Conservation (phyloP, 2,797 vertebrate species). For the Neostethus bicornis region DNA sequence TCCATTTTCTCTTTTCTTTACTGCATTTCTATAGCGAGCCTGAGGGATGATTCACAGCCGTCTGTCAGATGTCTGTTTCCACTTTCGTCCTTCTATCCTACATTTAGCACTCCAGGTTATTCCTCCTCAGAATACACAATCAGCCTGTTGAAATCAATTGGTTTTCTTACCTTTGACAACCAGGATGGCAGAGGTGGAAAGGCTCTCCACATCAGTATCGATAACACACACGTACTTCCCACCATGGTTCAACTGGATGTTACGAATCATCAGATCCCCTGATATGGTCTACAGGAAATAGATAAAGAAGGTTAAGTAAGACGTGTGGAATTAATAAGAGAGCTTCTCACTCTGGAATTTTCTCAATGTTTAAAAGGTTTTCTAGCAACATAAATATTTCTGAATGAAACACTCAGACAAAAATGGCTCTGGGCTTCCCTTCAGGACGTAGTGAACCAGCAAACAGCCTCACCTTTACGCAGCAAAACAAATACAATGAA, state of each 20-base stretch:
- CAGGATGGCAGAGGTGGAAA: constrained; percentile 89
- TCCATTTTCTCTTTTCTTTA: constrained; percentile 11
- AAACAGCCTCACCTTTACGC: background rate
- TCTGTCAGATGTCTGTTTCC: constrained; percentile 19
- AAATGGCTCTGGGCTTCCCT: constrained; percentile 67
- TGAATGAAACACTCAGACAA: constrained; percentile 63
- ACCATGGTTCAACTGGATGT: constrained; percentile 92
- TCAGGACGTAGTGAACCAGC: too few relatives aligned
- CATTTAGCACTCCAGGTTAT: background rate
- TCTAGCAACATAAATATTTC: constrained; percentile 41
- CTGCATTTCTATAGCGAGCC: constrained; percentile 21
- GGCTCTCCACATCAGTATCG: constrained; percentile 90
- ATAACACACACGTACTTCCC: constrained; percentile 92
- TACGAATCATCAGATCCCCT: constrained; percentile 94
- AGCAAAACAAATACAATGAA: background rate
- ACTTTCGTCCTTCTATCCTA: constrained; percentile 9
- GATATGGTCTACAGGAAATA: constrained; percentile 81
- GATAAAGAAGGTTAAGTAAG: constrained; percentile 24
- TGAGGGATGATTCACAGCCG: constrained; percentile 11
- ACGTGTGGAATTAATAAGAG: constrained; percentile 26
- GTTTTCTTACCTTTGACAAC: constrained; percentile 89
- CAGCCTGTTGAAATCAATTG: constrained; percentile 20
- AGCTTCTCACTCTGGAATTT: constrained; percentile 27
- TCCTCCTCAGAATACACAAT: background rate
- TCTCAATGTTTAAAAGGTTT: constrained; percentile 41